A percentile compares a stretch with the other conserved stretches of the same genome.
Conservation (phyloP, 2,888 invertebrate genomes). For the Lasioglossum figueresi region DNA sequence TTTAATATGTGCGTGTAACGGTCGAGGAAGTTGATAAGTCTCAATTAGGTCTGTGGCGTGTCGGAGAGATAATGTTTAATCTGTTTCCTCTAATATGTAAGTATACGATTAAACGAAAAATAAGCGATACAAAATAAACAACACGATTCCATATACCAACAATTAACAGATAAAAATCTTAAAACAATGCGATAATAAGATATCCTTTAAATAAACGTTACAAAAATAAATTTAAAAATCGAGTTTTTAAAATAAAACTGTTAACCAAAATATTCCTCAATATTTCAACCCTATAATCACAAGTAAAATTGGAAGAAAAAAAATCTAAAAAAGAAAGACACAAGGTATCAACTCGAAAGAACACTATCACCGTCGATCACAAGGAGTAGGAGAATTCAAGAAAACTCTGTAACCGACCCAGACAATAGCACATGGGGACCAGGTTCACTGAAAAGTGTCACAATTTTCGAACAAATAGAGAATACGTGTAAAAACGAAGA, state of each 20-base stretch:
- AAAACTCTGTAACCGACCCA: neutral
- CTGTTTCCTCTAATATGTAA: neutral
- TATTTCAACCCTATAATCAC: neutral
- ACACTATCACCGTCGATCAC: conserved; percentile 1
- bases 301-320: neutral
- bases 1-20: neutral
- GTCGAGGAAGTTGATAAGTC: conserved; percentile 28
- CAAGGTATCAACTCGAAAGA: neutral
- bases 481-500: neutral
- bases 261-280: neutral
- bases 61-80: conserved; percentile 32
- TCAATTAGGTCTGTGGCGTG: neutral
- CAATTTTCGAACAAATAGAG: neutral
- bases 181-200: neutral
- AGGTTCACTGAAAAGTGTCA: neutral
- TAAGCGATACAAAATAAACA: neutral
- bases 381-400: neutral
- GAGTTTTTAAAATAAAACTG: neutral
- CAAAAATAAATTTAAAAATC: neutral
- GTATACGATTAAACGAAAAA: neutral
- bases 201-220: neutral
- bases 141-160: neutral
- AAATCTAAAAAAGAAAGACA: neutral
- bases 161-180: neutral
- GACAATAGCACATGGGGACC: neutral